Conservation (phyloP, 2,113 vertebrate genomes). For the Hippocampus zosterae region DNA sequence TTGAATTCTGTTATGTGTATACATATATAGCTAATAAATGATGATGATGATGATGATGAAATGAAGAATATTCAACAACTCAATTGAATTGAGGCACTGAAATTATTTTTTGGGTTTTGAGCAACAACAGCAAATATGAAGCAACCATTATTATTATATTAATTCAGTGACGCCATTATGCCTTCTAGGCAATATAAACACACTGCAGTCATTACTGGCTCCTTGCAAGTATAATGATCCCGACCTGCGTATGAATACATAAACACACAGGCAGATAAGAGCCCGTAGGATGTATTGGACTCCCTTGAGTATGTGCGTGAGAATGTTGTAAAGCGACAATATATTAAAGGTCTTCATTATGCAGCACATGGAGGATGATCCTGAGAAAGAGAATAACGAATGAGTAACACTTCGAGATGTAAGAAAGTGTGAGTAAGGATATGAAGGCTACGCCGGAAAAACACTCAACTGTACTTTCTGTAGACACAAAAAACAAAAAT, state of each 20-base stretch:
- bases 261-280: slow-evolving; percentile 16
- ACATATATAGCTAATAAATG: no score
- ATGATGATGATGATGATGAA: no score
- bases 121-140: neutral
- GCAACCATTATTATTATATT: no score
- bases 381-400: slow-evolving; percentile 9
- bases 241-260: neutral
- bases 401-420: neutral
- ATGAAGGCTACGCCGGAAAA: neutral
- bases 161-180: neutral
- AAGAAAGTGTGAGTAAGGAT: neutral
- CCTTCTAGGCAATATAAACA: neutral
- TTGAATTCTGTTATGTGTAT: no score
- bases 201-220: neutral
- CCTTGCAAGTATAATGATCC: neutral
- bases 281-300: slow-evolving; percentile 20
- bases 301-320: slow-evolving; percentile 29
- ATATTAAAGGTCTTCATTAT: slow-evolving; percentile 22
- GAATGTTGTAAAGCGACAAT: slow-evolving; percentile 20
- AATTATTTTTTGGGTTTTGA: neutral
- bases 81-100: neutral
- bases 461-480: slow-evolving; percentile 3
- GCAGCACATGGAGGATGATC: slow-evolving; percentile 12
- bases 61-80: neutral
- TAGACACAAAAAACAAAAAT: slow-evolving; percentile 7